Evolutionary conservation across 2,888 invertebrate species (phyloP).

Genomic region (Ashinkailepas kermadecensis): DNA sequence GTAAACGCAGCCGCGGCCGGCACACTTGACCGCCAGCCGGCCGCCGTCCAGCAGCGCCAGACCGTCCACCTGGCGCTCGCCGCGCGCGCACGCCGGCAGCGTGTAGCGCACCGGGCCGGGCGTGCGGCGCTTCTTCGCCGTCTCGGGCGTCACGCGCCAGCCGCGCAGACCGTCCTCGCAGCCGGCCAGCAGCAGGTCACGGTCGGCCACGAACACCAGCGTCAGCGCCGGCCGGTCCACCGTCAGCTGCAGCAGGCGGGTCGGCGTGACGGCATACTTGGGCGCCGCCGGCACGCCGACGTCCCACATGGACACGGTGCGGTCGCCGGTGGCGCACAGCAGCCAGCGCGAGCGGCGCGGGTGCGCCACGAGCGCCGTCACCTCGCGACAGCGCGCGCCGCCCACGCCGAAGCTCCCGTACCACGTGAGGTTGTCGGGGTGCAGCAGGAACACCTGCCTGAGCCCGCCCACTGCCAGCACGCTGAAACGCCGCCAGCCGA

Average conservation of each 20-base stretch:
- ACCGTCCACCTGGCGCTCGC: slow-evolving; percentile 32
- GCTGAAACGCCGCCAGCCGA: background rate
- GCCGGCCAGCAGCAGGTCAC: slow-evolving; percentile 33
- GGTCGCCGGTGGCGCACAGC: slow-evolving; percentile 37
- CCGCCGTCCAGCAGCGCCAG: slow-evolving; percentile 31
- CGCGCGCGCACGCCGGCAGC: background rate
- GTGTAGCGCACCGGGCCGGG: background rate
- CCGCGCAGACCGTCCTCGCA: slow-evolving; percentile 34
- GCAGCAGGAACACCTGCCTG: background rate
- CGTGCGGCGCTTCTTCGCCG: slow-evolving; percentile 28
- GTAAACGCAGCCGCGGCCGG: slow-evolving; percentile 34
- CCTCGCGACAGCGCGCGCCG: background rate
- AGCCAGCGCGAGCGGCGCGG: slow-evolving; percentile 30
- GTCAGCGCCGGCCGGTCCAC: slow-evolving; percentile 33
- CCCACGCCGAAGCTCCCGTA: background rate
- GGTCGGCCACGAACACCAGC: slow-evolving; percentile 30
- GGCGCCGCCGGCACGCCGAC: slow-evolving; percentile 32
- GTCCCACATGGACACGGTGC: slow-evolving; percentile 36
- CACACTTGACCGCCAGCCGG: slow-evolving; percentile 34
- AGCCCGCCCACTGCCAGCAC: background rate
- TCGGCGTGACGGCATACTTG: slow-evolving; percentile 29
- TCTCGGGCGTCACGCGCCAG: slow-evolving; percentile 33
- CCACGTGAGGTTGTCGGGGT: slow-evolving; percentile 15
- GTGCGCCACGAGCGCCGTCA: background rate
- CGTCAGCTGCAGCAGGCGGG: slow-evolving; percentile 25